Base-by-base conservation (phyloP, 2,113 vertebrate genomes). In the Gambusia affinis region DNA sequence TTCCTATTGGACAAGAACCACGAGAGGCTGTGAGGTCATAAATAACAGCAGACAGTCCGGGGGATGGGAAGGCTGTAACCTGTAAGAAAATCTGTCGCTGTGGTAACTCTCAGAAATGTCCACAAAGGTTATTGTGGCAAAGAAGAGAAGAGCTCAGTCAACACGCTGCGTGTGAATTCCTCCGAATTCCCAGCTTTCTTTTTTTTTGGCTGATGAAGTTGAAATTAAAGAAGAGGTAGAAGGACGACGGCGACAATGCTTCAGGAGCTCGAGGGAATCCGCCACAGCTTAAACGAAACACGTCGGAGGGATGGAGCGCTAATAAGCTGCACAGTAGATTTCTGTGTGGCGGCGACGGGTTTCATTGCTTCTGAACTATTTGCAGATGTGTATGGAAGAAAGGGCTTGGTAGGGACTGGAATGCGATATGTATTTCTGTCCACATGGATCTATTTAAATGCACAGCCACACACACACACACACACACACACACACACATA, bases 331-430 rank as follows among this genome's bases (percentile, higher is more conserved):
- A 66, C 30, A 33, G 54, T 22, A 11, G 14, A 30, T 66, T 8
- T 78, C 17, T 64, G 3, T 54, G 30, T 35, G 30, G 61, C 7
- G 1, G 78, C 8, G 3, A 64, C 29, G 73, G 44, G 35, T 3
- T 70, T 85, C 69, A 78, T 35, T 76, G 35, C 60, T 67, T 42
- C 35, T 74, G 64, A 87, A 84, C 85, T 80, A 89, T 91, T 89
- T 39, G 80, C 47, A 65, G 44, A 39, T 4, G 7, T 76, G 31
- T 39, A 39, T 28, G 31, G 54, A 29, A 60, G 74, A 67, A 61
- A 44, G 24, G 12, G 37, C 27, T 6, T 14, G 24, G 54, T 17
- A 51, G 63, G 29, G 51, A n/a, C 24, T 66, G 61, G 64, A 73
- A 76, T 66, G 42, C 8, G 73, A 79, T 75, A 66, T 27, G 35